A percentile compares a stretch with the other conserved stretches of the same genome.
Conservation (phyloP, 1,140 invertebrate species). For the Sesamia nonagrioides region DNA sequence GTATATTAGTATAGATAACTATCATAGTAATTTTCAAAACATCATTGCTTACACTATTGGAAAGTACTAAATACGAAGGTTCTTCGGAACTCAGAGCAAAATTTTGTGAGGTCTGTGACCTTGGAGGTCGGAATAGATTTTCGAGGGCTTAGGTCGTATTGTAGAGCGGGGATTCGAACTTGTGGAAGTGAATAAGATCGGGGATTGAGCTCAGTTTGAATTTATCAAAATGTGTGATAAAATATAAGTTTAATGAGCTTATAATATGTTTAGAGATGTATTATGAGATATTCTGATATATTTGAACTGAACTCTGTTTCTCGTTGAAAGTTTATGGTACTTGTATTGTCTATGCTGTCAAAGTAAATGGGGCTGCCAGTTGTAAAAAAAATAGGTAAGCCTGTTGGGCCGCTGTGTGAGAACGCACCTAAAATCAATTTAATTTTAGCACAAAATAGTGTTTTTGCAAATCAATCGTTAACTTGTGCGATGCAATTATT, state of each 20-base stretch:
- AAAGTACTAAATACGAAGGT: background rate
- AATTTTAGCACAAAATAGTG: background rate
- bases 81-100: background rate
- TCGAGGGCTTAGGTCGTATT: background rate
- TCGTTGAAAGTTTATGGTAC: background rate
- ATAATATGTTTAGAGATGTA: background rate
- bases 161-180: background rate
- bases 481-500: no score
- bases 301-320: background rate
- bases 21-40: no score
- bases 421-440: background rate
- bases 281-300: background rate
- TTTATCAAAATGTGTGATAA: background rate
- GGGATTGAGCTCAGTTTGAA: background rate
- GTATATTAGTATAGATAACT: no score
- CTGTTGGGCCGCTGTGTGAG: background rate
- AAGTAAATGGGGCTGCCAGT: background rate
- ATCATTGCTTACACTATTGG: background rate
- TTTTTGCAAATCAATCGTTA: background rate
- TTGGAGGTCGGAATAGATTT: background rate
- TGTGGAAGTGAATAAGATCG: background rate
- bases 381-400: background rate
- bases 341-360: background rate
- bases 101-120: background rate
- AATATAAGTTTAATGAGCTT: background rate